Evolutionary conservation across 2,113 vertebrate genomes (phyloP).

Genomic region (Neomonachus schauinslandi): DNA sequence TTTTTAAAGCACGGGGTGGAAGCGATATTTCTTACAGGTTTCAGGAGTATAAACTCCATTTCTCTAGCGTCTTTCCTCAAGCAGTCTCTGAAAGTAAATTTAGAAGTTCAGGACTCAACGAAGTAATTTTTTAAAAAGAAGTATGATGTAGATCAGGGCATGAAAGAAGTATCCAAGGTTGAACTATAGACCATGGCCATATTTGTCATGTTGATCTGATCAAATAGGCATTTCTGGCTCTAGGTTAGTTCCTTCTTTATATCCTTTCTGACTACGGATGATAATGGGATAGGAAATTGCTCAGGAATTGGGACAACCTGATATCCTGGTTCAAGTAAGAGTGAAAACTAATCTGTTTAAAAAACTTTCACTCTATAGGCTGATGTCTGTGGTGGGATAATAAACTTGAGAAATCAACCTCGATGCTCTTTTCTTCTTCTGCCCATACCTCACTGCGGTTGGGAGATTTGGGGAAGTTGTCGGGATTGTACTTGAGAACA

Average conservation of each 20-base stretch:
- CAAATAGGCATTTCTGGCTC: not conserved
- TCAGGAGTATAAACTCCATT: not conserved
- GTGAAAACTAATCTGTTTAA: not conserved
- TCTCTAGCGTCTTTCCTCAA: not conserved
- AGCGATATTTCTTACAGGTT: not conserved
- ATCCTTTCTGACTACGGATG: not conserved
- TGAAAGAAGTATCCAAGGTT: not conserved
- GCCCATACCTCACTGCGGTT: not conserved
- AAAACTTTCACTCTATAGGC: not conserved
- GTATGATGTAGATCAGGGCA: not conserved
- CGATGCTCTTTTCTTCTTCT: not conserved
- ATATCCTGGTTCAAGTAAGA: not conserved
- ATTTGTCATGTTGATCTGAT: not conserved
- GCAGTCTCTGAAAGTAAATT: not conserved
- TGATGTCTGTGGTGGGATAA: not conserved
- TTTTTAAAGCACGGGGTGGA: not conserved
- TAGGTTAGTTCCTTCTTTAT: not conserved
- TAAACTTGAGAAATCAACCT: not conserved
- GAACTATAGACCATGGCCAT: not conserved
- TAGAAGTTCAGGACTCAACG: not conserved
- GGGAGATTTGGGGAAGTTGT: not conserved
- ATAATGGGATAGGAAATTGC: not conserved
- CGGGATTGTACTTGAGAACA: not conserved
- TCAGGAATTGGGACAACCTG: not conserved
- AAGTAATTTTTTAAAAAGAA: not conserved